These are phyloP conservation scores for Hypsopygia costalis DNA, from an alignment of 2,888 invertebrate genomes.

Conservation along the genomic window DNA sequence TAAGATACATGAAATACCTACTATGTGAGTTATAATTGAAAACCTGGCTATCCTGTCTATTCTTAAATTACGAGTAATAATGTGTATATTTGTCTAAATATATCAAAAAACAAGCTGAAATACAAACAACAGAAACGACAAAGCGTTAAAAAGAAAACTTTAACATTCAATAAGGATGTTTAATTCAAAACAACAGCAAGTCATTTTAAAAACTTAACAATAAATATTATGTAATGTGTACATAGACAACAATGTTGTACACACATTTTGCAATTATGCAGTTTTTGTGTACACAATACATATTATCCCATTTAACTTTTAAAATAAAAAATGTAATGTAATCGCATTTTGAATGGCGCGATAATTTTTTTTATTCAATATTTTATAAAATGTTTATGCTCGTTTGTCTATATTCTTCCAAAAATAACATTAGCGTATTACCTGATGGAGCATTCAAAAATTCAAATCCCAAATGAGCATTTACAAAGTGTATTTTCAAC, in stretches of 20 bases:
- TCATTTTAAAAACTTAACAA: slow-evolving; percentile 73
- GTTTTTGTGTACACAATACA: slow-evolving; percentile 22
- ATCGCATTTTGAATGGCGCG: slow-evolving; percentile 51
- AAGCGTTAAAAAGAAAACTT: slow-evolving; percentile 57
- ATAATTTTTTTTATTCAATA: slow-evolving; percentile 14
- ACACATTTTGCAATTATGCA: slow-evolving; percentile 4
- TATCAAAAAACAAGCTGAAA: slow-evolving; percentile 55
- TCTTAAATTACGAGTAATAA: slow-evolving; percentile 68
- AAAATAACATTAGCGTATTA: background rate
- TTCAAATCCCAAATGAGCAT: slow-evolving; percentile 6
- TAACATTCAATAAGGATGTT: slow-evolving; percentile 75
- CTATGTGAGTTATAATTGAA: slow-evolving; percentile 73
- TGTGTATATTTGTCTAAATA: slow-evolving; percentile 76
- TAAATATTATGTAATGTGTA: slow-evolving; percentile 22
- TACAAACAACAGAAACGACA: slow-evolving; percentile 55
- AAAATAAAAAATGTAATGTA: slow-evolving; percentile 78
- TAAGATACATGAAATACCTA: slow-evolving; percentile 58
- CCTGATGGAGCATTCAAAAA: background rate
- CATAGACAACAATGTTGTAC: background rate
- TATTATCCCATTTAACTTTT: slow-evolving; percentile 29
- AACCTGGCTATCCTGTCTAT: slow-evolving; percentile 80
- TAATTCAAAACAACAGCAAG: slow-evolving; percentile 76
- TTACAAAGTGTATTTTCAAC: slow-evolving; percentile 38
- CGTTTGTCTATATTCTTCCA: background rate
- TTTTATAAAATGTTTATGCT: background rate